Conservation (phyloP, 2,113 vertebrate genomes). For the Crotalus horridus region DNA sequence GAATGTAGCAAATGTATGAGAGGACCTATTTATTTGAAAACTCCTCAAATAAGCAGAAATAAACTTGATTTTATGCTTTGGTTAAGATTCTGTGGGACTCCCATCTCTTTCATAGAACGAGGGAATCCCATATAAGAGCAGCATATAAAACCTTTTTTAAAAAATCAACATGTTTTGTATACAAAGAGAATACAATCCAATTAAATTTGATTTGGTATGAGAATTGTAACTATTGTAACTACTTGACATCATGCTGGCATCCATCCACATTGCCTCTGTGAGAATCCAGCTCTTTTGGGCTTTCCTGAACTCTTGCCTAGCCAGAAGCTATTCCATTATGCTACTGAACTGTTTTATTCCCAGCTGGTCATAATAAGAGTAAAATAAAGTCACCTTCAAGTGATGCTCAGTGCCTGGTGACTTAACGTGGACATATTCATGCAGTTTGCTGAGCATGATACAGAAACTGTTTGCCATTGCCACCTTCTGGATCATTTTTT, state of each 20-base stretch:
- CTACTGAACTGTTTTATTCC: neutral
- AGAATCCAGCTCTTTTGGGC: neutral
- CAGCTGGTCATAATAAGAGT: neutral
- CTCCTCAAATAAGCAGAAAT: neutral
- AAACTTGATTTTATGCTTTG: neutral
- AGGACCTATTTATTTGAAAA: neutral
- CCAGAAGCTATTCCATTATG: neutral
- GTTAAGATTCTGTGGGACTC: neutral
- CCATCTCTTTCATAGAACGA: neutral
- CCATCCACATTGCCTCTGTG: neutral
- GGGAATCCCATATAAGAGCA: neutral
- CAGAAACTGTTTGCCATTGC: neutral
- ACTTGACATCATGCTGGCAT: neutral
- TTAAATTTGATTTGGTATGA: neutral
- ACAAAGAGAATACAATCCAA: neutral
- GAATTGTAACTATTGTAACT: neutral
- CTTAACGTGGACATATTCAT: neutral
- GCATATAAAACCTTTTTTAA: neutral
- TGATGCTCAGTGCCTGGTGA: neutral
- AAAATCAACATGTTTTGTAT: neutral
- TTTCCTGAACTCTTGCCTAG: neutral
- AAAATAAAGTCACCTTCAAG: neutral
- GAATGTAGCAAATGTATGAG: neutral
- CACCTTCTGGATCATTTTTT: neutral
- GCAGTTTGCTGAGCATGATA: neutral